phyloP scores from a whole-genome alignment of 2,888 invertebrate genomes.

The Pyrrhia umbra region DNA sequence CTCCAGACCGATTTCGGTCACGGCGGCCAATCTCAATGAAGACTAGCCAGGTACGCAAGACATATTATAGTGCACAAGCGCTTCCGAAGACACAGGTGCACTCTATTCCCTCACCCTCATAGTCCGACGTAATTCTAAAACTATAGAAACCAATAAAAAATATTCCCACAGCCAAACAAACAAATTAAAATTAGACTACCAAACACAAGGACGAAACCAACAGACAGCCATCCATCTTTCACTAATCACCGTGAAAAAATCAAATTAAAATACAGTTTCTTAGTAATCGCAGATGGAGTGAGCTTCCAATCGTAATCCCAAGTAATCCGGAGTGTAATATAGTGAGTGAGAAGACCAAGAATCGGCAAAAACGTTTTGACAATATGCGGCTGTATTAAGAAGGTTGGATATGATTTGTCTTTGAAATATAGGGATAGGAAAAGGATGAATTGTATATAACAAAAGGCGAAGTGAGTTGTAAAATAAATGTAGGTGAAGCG shows the following conservation, averaged over 20 bases:
- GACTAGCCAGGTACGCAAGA: too few relatives aligned
- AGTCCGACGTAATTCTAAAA: too few relatives aligned
- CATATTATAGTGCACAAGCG: too few relatives aligned
- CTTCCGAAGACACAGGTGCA: too few relatives aligned
- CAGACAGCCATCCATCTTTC: slow-evolving; percentile 42
- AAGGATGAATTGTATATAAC: too few relatives aligned
- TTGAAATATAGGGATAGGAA: neutral
- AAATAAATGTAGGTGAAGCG: too few relatives aligned
- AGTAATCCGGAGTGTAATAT: slow-evolving; percentile 52
- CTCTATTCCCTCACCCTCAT: too few relatives aligned
- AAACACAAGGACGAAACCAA: slow-evolving; percentile 29
- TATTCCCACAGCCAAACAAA: slow-evolving; percentile 27
- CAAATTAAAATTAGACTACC: slow-evolving; percentile 42
- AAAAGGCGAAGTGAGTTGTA: too few relatives aligned
- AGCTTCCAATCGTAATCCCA: slow-evolving; percentile 51
- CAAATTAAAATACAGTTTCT: slow-evolving; percentile 54
- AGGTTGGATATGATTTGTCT: neutral
- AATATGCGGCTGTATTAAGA: slow-evolving; percentile 1
- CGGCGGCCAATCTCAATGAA: too few relatives aligned
- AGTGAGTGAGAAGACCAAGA: slow-evolving; percentile 28
- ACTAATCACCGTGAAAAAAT: slow-evolving; percentile 57
- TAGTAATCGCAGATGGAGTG: slow-evolving; percentile 44
- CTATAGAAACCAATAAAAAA: neutral
- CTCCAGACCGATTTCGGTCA: too few relatives aligned
- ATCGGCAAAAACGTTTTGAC: slow-evolving; percentile 50